A percentile compares a stretch with the other conserved stretches of the same genome.
Evolutionary conservation across 37 sponge, comb jelly and placozoan genomes (phyloP).

Genomic region (Mnemiopsis leidyi): DNA sequence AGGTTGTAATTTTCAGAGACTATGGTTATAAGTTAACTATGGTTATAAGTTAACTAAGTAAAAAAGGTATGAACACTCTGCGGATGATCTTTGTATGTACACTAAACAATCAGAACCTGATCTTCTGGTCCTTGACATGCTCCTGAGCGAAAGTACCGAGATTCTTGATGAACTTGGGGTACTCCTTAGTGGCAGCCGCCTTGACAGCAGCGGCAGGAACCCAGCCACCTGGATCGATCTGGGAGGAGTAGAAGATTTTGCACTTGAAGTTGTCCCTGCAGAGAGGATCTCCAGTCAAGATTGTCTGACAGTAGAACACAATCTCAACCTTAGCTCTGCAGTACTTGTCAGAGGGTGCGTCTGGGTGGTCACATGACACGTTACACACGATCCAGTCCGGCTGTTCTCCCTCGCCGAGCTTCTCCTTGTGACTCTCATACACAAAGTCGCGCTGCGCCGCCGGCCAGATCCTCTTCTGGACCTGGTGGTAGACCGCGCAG

Average conservation of each 20-base stretch:
- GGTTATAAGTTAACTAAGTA: too few species aligned
- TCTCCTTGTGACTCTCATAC: conserved; percentile 44
- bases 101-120: too few species aligned
- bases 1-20: too few species aligned
- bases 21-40: too few species aligned
- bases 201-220: conserved; percentile 38
- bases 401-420: conserved; percentile 2
- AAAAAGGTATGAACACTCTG: too few species aligned
- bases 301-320: conserved; percentile 57
- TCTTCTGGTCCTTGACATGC: not conserved
- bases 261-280: conserved; percentile 24
- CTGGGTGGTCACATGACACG: conserved; percentile 18
- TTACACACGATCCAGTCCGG: conserved; percentile 63
- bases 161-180: conserved; percentile 61
- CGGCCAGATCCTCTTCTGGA: conserved; percentile 64
- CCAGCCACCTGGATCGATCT: conserved; percentile 58
- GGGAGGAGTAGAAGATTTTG: conserved; percentile 53
- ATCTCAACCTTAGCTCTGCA: conserved; percentile 37
- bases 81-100: too few species aligned
- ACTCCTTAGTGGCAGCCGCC: conserved; percentile 60
- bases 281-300: not conserved
- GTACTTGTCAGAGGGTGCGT: conserved; percentile 21
- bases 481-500: conserved; percentile 55
- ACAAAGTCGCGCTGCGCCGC: conserved; percentile 55
- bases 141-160: conserved; percentile 18